A percentile compares a stretch with the other conserved stretches of the same genome.
Conservation (phyloP, 1,140 invertebrate genomes). For the Orius laevigatus region DNA sequence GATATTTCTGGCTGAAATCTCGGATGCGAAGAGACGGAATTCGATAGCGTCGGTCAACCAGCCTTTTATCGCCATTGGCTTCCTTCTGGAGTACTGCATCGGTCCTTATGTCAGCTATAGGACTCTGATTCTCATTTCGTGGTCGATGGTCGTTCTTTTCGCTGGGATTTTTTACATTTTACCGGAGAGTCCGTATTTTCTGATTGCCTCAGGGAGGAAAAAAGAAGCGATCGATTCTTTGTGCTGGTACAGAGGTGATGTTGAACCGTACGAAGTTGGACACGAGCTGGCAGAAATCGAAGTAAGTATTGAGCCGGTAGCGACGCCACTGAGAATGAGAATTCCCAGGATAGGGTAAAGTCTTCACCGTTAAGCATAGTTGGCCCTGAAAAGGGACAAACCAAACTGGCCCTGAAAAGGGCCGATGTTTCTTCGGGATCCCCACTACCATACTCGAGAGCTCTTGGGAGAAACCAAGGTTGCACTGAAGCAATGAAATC, state of each 20-base stretch:
- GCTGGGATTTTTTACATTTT: slow-evolving; percentile 6
- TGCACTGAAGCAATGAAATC: too few species aligned
- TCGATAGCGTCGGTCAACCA: too few species aligned
- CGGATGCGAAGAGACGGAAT: slow-evolving; percentile 3
- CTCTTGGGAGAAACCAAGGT: too few species aligned
- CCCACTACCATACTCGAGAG: too few species aligned
- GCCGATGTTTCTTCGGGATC: too few species aligned
- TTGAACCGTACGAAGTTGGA: slow-evolving; percentile 1
- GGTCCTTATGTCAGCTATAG: slow-evolving; percentile 56
- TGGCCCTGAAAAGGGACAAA: too few species aligned
- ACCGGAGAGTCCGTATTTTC: slow-evolving; percentile 18
- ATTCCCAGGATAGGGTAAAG: too few species aligned
- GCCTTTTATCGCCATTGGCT: slow-evolving; percentile 31
- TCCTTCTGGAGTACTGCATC: slow-evolving; percentile 55
- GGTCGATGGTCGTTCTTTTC: background rate
- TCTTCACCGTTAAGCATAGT: too few species aligned
- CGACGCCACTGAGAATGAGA: too few species aligned
- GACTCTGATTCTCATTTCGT: slow-evolving; percentile 43
- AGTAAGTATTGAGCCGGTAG: too few species aligned
- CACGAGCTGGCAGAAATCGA: slow-evolving; percentile 12
- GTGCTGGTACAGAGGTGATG: slow-evolving; percentile 4
- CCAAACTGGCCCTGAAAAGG: too few species aligned
- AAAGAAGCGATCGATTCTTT: slow-evolving; percentile 29
- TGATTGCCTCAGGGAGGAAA: slow-evolving; percentile 11
- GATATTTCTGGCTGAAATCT: slow-evolving; percentile 12